Evolutionary conservation across 23 tunicate species (phyloP).

Genomic region (Styela clava): DNA sequence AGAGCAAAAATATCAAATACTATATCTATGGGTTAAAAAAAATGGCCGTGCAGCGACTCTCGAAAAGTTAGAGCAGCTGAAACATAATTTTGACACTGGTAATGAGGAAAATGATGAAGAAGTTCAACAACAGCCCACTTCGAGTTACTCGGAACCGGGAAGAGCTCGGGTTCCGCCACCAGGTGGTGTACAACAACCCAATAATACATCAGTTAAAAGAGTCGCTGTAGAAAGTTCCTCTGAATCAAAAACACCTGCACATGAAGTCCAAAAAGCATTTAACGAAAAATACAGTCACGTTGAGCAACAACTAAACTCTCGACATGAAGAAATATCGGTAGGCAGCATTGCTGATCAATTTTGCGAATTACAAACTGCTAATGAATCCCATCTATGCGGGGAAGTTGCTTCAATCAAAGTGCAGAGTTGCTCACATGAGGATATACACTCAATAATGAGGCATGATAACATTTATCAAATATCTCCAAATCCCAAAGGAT

Average conservation of each 20-base stretch:
- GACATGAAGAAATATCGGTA: background rate
- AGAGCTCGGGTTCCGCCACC: background rate
- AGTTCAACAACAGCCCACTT: background rate
- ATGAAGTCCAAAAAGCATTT: background rate
- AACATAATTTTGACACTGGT: background rate
- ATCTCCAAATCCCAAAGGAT: conserved; percentile 25
- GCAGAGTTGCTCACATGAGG: background rate
- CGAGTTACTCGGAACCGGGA: background rate
- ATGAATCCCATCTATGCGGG: background rate
- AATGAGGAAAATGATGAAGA: background rate
- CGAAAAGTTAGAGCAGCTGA: background rate
- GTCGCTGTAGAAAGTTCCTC: too few relatives aligned
- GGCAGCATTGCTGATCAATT: background rate
- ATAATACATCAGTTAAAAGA: background rate
- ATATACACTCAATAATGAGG: background rate
- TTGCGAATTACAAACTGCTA: background rate
- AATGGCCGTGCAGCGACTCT: conserved; percentile 9
- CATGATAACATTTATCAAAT: background rate
- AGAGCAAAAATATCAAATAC: conserved; percentile 56
- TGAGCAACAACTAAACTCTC: background rate
- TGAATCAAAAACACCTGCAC: background rate
- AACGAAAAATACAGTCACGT: background rate
- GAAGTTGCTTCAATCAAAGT: background rate
- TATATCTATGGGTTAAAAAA: conserved; percentile 31
- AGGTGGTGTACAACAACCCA: background rate